phyloP scores from a whole-genome alignment of 2,888 invertebrate genomes.

The Drosophila multiciliata region DNA sequence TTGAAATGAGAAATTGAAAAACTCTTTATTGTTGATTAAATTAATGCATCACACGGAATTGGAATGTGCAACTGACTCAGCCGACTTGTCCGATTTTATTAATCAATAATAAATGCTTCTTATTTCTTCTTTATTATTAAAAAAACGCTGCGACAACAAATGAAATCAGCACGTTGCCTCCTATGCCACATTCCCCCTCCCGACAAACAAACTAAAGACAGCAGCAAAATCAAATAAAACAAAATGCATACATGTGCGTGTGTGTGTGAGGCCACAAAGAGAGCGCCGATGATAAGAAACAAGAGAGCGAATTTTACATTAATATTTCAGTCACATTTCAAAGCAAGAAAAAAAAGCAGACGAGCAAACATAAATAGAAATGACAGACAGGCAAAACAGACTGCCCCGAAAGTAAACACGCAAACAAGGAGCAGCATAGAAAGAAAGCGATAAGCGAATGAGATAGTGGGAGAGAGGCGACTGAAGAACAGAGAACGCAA shows the following conservation, averaged over 20 bases:
- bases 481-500: constrained; percentile 12
- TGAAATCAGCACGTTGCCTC: constrained; percentile 52
- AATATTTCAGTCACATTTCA: constrained; percentile 76
- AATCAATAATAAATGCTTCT: constrained; percentile 63
- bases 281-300: constrained; percentile 40
- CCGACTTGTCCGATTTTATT: constrained; percentile 43
- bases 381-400: constrained; percentile 35
- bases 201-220: constrained; percentile 6
- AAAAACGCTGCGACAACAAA: constrained; percentile 63
- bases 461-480: constrained; percentile 2
- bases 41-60: constrained; percentile 24
- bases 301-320: constrained; percentile 57
- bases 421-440: constrained; percentile 56
- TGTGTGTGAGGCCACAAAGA: constrained; percentile 33
- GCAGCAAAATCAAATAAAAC: constrained; percentile 33
- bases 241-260: constrained; percentile 16
- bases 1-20: constrained; percentile 4
- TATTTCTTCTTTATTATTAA: constrained; percentile 54
- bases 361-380: constrained; percentile 50
- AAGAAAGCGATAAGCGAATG: not conserved
- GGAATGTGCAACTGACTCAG: constrained; percentile 54
- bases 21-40: constrained; percentile 15
- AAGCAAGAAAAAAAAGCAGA: constrained; percentile 58
- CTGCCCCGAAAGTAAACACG: constrained; percentile 69
- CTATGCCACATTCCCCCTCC: not conserved